Base-by-base conservation (phyloP, 2,113 vertebrate genomes). In the Oncorhynchus gorbuscha region DNA sequence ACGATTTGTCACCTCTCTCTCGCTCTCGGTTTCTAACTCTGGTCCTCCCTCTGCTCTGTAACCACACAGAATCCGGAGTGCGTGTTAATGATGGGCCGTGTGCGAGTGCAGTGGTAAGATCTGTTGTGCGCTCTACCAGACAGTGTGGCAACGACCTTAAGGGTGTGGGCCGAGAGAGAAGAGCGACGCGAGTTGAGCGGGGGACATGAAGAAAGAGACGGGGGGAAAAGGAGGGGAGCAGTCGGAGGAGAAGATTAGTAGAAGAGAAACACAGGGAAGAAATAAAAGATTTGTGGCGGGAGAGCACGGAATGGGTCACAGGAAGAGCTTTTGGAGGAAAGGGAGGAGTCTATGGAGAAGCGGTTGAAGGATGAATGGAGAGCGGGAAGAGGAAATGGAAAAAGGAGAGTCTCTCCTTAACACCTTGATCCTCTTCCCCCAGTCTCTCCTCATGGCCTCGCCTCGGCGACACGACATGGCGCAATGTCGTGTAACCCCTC, bases 51-150 rank as follows among this genome's bases (percentile, higher is more conserved):
- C 62, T 32, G 48, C 61, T 4, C 79, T 81, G 6, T 87, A 87
- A 89, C 86, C 79, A 81, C 72, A 74, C 77, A 79, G 71, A 73
- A 24, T 39, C 48, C 58, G 69, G 69, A 61, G 30, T 24, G 67
- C 2, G 39, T 69, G 78, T 5, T 85, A 78, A 88, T 83, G 83
- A 71, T 28, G 71, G 30, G 55, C 49, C 13, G 28, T 58, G 71
- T 62, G 71, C 74, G 39, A 8, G 76, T 73, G 26, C 22, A 22
- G 55, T 68, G 48, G 71, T 12, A 75, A 35, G 20, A 14, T 51
- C 58, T 22, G 3, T 32, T 71, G 12, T 5, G 14, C 28, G 49
- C 69, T 18, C 16, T 45, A 13, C 6, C 39, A 9, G 39, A 8
- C 39, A 45, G 2, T 48, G 72, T 24, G 30, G 72, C 30, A 1